These are phyloP conservation scores for Phasia obesa DNA, from an alignment of 2,888 invertebrate genomes.

Conservation along the genomic window DNA sequence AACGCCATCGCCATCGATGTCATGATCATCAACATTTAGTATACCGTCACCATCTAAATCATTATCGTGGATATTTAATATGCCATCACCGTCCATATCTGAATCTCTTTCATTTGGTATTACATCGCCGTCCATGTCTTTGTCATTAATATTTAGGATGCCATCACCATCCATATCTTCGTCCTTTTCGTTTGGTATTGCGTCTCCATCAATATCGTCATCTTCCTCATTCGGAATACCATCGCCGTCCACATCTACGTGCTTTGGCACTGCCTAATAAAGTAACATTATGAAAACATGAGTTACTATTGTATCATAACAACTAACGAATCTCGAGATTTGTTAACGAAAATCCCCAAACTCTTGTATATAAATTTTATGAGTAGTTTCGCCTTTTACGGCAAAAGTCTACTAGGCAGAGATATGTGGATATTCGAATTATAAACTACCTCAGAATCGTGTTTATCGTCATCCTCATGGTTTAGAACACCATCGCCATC, in stretches of 20 bases:
- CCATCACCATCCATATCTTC: slow-evolving; percentile 77
- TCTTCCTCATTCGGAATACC: slow-evolving; percentile 76
- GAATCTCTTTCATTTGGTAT: slow-evolving; percentile 75
- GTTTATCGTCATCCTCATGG: slow-evolving; percentile 81
- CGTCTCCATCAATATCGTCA: slow-evolving; percentile 77
- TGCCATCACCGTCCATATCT: slow-evolving; percentile 74
- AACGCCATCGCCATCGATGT: slow-evolving; percentile 76
- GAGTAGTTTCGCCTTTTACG: neutral
- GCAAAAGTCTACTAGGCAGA: neutral
- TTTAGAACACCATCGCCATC: slow-evolving; percentile 77
- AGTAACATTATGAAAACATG: slow-evolving; percentile 36
- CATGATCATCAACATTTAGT: slow-evolving; percentile 82
- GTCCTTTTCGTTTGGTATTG: slow-evolving; percentile 73
- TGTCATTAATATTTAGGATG: slow-evolving; percentile 77
- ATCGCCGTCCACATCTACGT: slow-evolving; percentile 78
- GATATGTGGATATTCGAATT: slow-evolving; percentile 16
- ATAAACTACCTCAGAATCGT: slow-evolving; percentile 57
- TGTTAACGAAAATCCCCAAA: slow-evolving; percentile 26
- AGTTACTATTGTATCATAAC: slow-evolving; percentile 1
- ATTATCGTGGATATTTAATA: slow-evolving; percentile 71
- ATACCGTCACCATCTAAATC: slow-evolving; percentile 82
- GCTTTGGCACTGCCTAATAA: slow-evolving; percentile 39
- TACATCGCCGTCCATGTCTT: slow-evolving; percentile 76
- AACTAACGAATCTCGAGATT: slow-evolving; percentile 24
- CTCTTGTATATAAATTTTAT: neutral